These are phyloP conservation scores for Triplophysa tibetana DNA, from an alignment of 2,113 vertebrate genomes.

Conservation along the genomic window DNA sequence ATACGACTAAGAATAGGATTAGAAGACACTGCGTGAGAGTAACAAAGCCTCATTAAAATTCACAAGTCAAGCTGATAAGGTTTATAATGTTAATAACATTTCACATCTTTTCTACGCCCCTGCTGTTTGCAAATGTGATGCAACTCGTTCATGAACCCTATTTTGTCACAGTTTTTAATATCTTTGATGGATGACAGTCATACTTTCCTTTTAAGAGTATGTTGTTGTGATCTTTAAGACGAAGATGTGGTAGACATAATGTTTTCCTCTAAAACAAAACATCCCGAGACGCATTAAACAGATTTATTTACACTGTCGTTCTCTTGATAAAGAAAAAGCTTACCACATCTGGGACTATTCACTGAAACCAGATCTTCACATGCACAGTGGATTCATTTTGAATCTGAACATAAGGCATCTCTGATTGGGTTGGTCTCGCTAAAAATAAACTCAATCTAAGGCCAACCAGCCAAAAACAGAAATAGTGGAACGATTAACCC, in stretches of 20 bases:
- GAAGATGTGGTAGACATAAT: background rate
- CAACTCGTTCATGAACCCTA: too few species aligned
- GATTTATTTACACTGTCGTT: slow-evolving; percentile 8
- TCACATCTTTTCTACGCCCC: too few species aligned
- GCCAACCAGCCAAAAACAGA: background rate
- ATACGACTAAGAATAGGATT: too few species aligned
- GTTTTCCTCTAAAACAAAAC: slow-evolving; percentile 7
- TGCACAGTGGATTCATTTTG: slow-evolving; percentile 23
- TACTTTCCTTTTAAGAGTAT: background rate
- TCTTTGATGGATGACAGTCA: background rate
- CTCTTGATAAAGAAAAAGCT: slow-evolving; percentile 9
- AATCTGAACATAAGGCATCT: slow-evolving; percentile 11
- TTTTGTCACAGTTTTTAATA: too few species aligned
- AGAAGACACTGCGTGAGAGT: too few species aligned
- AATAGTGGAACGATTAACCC: background rate
- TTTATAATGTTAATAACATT: too few species aligned
- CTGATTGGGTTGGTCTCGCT: slow-evolving; percentile 16
- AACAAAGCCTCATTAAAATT: too few species aligned
- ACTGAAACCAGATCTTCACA: slow-evolving; percentile 32
- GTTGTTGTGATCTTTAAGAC: background rate
- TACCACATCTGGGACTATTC: slow-evolving; percentile 38
- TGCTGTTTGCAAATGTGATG: too few species aligned
- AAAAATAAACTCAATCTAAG: slow-evolving; percentile 20
- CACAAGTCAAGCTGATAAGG: too few species aligned
- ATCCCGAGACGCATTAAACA: slow-evolving; percentile 16